Percentiles rank a stretch among this genome's conserved stretches.
Evolutionary conservation across 2,797 vertebrate species (phyloP).

Genomic region (Erethizon dorsatum): DNA sequence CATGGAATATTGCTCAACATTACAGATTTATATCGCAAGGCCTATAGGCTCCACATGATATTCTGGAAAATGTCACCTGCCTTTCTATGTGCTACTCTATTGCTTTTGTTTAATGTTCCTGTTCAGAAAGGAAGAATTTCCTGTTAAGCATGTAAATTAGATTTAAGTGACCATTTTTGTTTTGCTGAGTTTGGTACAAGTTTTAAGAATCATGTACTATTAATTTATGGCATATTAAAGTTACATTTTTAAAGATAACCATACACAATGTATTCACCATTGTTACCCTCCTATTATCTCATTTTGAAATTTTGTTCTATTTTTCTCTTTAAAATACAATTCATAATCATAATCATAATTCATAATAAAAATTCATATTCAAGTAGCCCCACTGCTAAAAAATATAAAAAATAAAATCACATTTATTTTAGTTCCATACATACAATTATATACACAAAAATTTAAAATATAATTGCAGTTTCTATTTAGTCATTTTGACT

Average conservation of each 20-base stretch:
- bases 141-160: slow-evolving; percentile 46
- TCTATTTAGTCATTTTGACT: slow-evolving; percentile 83
- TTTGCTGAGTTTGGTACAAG: slow-evolving; percentile 74
- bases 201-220: slow-evolving; percentile 30
- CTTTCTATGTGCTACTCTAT: slow-evolving; percentile 9
- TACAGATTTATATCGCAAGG: neutral
- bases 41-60: neutral
- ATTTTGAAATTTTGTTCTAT: no score
- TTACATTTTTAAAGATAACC: neutral
- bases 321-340: no score
- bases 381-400: no score
- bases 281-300: no score
- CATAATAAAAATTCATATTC: no score
- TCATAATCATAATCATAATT: no score
- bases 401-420: neutral
- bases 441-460: neutral
- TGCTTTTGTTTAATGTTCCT: neutral
- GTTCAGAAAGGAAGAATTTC: neutral
- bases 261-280: no score
- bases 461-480: slow-evolving; percentile 67
- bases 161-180: slow-evolving; percentile 55
- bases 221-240: slow-evolving; percentile 60
- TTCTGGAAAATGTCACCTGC: slow-evolving; percentile 7
- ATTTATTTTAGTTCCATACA: slow-evolving; percentile 35
- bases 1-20: neutral